Evolutionary conservation across 1,140 invertebrate species (phyloP), one percentile per base, ranked within the genome.

Genomic region (Tetragonula clypearis): DNA sequence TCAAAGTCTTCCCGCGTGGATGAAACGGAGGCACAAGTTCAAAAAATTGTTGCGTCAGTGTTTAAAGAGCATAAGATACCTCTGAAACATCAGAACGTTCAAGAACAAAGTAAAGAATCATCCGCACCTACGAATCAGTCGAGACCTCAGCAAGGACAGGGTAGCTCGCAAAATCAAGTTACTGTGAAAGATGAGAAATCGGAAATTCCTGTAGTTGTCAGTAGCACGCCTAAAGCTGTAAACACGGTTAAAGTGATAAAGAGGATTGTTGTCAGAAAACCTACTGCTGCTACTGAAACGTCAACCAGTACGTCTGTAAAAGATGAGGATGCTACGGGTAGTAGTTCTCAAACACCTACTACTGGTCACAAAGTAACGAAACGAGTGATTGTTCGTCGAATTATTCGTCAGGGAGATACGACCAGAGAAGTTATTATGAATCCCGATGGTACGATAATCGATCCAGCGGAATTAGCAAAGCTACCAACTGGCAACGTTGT

Each of bases 41-140:
- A 95, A 69, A 95, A 95, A 79, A 95, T 95, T 41, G 94, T 95
- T 1, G 94, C 94, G 0, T 94, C 94, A 17, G 94, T 95, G 1
- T 95, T 95, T 55, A 94, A 95, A 66, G 94, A 95, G 41, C 94
- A 95, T 60, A 95, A 95, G 73, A 94, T 95, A 35, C 93, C 94
- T 19, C 60, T 94, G 26, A 95, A 95, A 78, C 90, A 94, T 83
- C 93, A 78, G 79, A 85, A 65, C 17, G 49, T 68, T 23, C 91
- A 90, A 68, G 93, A 94, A 77, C 86, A 90, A 73, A 76, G n/a
- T 49, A 92, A 94, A 79, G 93, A 92, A 19, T 23, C 88, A 0
- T 6, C 74, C n/a, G 60, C 86, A 15, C 55, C 87, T 35, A 69
- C 71, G 14, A 89, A 75, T 55, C 83, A 65, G 66, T 56, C 79